These are phyloP conservation scores for Harpalus rufipes DNA, from an alignment of 2,888 invertebrate species.

Conservation along the genomic window DNA sequence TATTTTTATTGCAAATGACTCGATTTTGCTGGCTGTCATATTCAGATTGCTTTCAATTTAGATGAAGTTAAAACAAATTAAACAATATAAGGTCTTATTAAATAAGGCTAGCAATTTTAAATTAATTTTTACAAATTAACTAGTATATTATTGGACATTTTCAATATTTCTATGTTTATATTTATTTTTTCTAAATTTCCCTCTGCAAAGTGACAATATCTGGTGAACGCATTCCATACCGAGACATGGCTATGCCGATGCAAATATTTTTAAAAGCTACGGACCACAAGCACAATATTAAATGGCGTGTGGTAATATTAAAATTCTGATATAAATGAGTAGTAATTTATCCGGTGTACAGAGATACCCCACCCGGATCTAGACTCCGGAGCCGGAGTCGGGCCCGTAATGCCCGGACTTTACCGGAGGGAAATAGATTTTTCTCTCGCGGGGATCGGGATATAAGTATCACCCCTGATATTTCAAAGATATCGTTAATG, in stretches of 20 bases:
- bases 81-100: no score
- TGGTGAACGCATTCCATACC: conserved; percentile 52
- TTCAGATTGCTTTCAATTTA: no score
- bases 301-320: conserved; percentile 74
- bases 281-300: conserved; percentile 69
- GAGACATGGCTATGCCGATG: conserved; percentile 63
- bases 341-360: conserved; percentile 64
- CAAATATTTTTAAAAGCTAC: conserved; percentile 67
- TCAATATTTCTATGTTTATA: neutral
- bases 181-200: no score
- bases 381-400: conserved; percentile 22
- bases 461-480: conserved; percentile 34
- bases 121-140: no score
- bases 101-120: no score
- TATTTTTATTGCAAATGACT: no score
- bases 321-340: conserved; percentile 74
- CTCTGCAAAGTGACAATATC: conserved; percentile 20
- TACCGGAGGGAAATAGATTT: conserved; percentile 55
- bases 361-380: conserved; percentile 26
- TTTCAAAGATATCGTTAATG: neutral
- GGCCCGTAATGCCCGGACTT: neutral
- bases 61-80: no score
- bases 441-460: neutral
- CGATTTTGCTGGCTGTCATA: no score
- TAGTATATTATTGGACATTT: no score